Conservation (phyloP, 2,888 invertebrate species). For the Notocelia uddmanniana region DNA sequence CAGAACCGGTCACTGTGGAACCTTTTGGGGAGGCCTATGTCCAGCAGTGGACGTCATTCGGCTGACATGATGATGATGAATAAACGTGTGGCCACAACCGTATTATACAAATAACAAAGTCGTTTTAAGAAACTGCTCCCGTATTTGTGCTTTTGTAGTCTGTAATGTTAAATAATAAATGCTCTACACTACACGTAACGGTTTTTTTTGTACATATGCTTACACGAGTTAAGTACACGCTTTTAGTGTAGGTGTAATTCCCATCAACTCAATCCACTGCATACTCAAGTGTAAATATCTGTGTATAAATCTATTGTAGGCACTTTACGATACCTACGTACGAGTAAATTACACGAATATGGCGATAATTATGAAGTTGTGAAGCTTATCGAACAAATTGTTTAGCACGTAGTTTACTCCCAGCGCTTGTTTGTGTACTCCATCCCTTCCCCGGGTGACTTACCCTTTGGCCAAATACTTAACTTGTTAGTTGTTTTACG, state of each 20-base stretch:
- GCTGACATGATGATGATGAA: no score
- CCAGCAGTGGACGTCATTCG: no score
- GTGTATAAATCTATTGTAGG: background rate
- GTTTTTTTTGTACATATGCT: no score
- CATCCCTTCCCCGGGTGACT: conserved; percentile 9
- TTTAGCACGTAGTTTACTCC: conserved; percentile 18
- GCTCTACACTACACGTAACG: no score
- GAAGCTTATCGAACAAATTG: conserved; percentile 22
- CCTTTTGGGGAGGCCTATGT: no score
- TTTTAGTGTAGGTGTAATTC: background rate
- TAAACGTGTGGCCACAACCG: no score
- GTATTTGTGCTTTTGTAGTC: no score
- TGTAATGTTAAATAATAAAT: no score
- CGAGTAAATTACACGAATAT: conserved; percentile 2
- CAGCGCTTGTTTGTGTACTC: background rate
- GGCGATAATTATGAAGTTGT: conserved; percentile 16
- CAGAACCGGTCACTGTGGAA: no score
- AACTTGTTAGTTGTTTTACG: conserved; percentile 33
- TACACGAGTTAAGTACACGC: no score
- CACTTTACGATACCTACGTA: background rate
- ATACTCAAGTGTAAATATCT: background rate
- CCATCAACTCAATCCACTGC: background rate
- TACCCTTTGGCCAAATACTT: conserved; percentile 27
- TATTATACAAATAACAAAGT: no score
- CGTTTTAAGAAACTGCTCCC: no score